Evolutionary conservation across 2,888 invertebrate species (phyloP).

Genomic region (Dasysyrphus albostriatus): DNA sequence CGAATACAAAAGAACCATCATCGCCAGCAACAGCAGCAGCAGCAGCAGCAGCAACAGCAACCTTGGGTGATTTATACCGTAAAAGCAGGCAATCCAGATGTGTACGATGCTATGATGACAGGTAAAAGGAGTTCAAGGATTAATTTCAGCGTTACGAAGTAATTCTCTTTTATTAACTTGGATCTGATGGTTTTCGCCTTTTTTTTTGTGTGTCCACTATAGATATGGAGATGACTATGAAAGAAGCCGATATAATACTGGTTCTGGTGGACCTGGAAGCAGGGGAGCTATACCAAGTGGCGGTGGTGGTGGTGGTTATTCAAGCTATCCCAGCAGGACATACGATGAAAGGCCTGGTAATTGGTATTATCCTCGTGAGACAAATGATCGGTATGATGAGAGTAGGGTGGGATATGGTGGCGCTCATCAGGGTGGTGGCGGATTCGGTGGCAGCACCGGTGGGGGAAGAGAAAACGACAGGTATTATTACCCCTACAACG

Average conservation of each 20-base stretch:
- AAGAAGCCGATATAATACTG: slow-evolving; percentile 62
- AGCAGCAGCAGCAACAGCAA: slow-evolving; percentile 62
- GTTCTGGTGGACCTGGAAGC: slow-evolving; percentile 40
- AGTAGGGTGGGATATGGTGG: slow-evolving; percentile 77
- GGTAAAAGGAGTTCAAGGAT: slow-evolving; percentile 73
- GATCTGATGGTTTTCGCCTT: neutral
- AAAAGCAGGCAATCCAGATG: slow-evolving; percentile 82
- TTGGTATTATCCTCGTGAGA: slow-evolving; percentile 80
- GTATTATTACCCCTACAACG: slow-evolving; percentile 76
- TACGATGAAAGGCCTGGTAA: slow-evolving; percentile 79
- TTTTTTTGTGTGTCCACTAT: neutral
- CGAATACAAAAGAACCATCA: slow-evolving; percentile 27
- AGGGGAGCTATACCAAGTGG: slow-evolving; percentile 43
- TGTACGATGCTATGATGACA: slow-evolving; percentile 82
- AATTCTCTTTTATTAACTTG: slow-evolving; percentile 25
- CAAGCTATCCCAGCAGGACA: slow-evolving; percentile 79
- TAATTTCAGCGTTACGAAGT: neutral
- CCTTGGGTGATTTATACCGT: slow-evolving; percentile 79
- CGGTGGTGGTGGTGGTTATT: slow-evolving; percentile 78
- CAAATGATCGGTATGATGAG: slow-evolving; percentile 81
- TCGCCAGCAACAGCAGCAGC: slow-evolving; percentile 46
- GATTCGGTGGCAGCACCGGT: neutral
- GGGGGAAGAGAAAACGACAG: slow-evolving; percentile 79
- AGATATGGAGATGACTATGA: slow-evolving; percentile 77
- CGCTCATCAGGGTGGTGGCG: neutral